A percentile compares a stretch with the other conserved stretches of the same genome.
These are phyloP conservation scores for Linurgus olivaceus DNA, from an alignment of 2,797 vertebrate species.

Conservation along the genomic window DNA sequence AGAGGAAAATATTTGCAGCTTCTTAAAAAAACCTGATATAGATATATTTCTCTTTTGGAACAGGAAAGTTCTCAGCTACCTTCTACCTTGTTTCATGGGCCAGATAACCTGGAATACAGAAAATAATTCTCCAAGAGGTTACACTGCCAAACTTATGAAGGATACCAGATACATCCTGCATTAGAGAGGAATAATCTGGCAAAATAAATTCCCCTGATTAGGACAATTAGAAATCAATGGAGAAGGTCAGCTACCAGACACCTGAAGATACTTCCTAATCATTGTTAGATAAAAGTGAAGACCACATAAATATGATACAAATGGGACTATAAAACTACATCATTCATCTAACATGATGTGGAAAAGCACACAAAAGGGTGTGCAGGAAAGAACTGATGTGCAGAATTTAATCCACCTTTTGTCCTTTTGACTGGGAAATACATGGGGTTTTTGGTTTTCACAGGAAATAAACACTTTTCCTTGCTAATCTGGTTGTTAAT, in stretches of 20 bases:
- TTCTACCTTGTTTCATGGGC: not conserved
- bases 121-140: not conserved
- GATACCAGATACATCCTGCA: not conserved
- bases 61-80: not conserved
- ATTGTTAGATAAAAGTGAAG: not conserved
- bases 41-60: not conserved
- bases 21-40: not conserved
- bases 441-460: not conserved
- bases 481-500: not conserved
- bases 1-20: not conserved
- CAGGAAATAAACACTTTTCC: not conserved
- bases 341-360: not conserved
- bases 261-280: not conserved
- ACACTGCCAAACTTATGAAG: not conserved
- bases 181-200: not conserved
- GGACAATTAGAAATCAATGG: not conserved
- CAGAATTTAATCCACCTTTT: not conserved
- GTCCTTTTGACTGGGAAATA: not conserved
- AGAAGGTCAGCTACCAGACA: not conserved
- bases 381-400: not conserved
- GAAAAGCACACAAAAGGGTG: not conserved
- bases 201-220: not conserved
- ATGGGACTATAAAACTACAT: not conserved
- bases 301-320: not conserved
- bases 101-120: not conserved